A percentile compares a stretch with the other conserved stretches of the same genome.
Evolutionary conservation across 2,113 vertebrate genomes (phyloP).

Genomic region (Aptenodytes forsteri): DNA sequence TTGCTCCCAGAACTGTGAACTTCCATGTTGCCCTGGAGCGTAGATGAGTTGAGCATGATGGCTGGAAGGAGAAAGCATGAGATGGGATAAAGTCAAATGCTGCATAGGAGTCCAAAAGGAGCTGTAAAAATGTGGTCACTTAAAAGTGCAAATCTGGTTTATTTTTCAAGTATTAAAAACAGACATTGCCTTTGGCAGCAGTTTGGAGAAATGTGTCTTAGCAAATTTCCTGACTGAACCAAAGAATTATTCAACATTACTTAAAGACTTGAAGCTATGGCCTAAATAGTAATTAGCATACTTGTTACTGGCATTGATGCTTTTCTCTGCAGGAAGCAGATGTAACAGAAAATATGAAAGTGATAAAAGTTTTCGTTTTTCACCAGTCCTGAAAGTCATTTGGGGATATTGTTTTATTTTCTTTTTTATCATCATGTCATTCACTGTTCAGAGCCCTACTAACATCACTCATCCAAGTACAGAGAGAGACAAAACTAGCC

Average conservation of each 20-base stretch:
- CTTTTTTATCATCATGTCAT: slow-evolving; percentile 3
- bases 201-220: slow-evolving; percentile 75
- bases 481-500: not conserved
- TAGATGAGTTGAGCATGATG: not conserved
- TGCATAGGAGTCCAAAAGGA: slow-evolving; percentile 49
- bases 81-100: slow-evolving; percentile 23
- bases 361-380: slow-evolving; percentile 62
- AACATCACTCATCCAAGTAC: not conserved
- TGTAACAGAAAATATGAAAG: slow-evolving; percentile 59
- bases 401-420: slow-evolving; percentile 2
- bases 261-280: slow-evolving; percentile 76
- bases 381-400: slow-evolving; percentile 21
- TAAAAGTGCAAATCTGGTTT: slow-evolving; percentile 79
- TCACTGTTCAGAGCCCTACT: not conserved
- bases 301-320: slow-evolving; percentile 68
- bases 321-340: slow-evolving; percentile 64
- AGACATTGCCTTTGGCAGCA: slow-evolving; percentile 78
- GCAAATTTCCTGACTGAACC: slow-evolving; percentile 77
- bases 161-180: slow-evolving; percentile 81
- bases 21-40: not conserved
- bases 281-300: slow-evolving; percentile 75
- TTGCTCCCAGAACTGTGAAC: slow-evolving; percentile 1
- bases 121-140: slow-evolving; percentile 73
- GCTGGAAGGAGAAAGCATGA: slow-evolving; percentile 30
- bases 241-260: slow-evolving; percentile 71